Evolutionary conservation across 2,888 invertebrate genomes (phyloP), one percentile per base, ranked within the genome.

Genomic region (Dicyrtomina minuta): DNA sequence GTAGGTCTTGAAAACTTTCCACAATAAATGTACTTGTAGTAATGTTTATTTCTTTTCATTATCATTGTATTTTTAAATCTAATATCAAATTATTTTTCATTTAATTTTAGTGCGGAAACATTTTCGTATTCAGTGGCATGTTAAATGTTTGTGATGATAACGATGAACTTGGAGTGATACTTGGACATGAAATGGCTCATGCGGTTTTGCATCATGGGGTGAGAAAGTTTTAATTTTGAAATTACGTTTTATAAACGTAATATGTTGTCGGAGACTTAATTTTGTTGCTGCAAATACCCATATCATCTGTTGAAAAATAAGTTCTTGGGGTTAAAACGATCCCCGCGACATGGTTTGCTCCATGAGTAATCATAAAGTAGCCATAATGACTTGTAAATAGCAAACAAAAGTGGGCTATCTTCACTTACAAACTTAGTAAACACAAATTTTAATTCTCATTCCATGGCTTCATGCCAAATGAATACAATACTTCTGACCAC

Each of bases 131-230:
- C 75, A 81, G 83, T 60, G 87, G 87, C 20, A 81, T 86, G 77
- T 77, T 88, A 33, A 78, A 84, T 1, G 75, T 84, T 22, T 81
- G 83, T 58, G 80, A 80, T 68, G 83, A 82, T 75, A 82, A 84
- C 68, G 86, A 87, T 79, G 85, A 87, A 77, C 80, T 88, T 39
- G 86, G 83, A 44, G 80, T 84, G 33, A 81, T 87, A 53, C 76
- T 88, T 53, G 84, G 84, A 8, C 88, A 88, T 79, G 87, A 88
- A 80, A 85, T 88, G 81, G 83, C 87, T 27, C 87, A 88, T 79
- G 84, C 84, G 8, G 77, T 87, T 0, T 80, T 87, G 26, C 81
- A 68, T 13, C 77, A 78, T 49, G 72, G 71, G 39, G 72, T 76
- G 72, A 73, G 70, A 53, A 41, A 27, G 20, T 24, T 46, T 33